These are phyloP conservation scores for Matsumyia berberina DNA, from an alignment of 2,888 invertebrate genomes.

Conservation along the genomic window DNA sequence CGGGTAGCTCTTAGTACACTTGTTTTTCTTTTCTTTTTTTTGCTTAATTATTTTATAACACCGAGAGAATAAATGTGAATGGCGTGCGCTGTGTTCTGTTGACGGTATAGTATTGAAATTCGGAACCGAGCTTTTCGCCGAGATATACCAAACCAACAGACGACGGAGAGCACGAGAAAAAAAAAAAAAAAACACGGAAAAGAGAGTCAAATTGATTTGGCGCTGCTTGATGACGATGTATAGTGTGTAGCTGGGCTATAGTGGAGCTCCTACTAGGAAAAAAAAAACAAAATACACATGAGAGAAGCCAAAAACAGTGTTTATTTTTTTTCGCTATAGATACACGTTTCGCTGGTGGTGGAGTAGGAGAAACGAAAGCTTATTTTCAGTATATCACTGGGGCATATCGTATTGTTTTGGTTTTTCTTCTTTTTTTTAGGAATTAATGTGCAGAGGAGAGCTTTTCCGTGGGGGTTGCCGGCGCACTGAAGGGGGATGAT, in stretches of 20 bases:
- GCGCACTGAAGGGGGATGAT: constrained; percentile 61
- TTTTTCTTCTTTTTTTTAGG: neutral
- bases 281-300: constrained; percentile 45
- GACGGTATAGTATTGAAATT: constrained; percentile 78
- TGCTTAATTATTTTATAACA: constrained; percentile 75
- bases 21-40: constrained; percentile 40
- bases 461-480: constrained; percentile 53
- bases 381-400: constrained; percentile 72
- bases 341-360: constrained; percentile 52
- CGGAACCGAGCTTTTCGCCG: constrained; percentile 70
- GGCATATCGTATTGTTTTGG: constrained; percentile 47
- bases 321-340: constrained; percentile 49
- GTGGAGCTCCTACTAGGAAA: constrained; percentile 47
- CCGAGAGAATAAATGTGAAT: constrained; percentile 78
- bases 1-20: constrained; percentile 34
- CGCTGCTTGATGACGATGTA: constrained; percentile 60
- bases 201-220: constrained; percentile 74
- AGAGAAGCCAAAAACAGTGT: constrained; percentile 63
- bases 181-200: constrained; percentile 29
- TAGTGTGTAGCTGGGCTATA: constrained; percentile 39
- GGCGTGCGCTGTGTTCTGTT: constrained; percentile 78
- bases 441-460: constrained; percentile 23
- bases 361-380: constrained; percentile 72
- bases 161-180: constrained; percentile 53
- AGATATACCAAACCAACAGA: constrained; percentile 62